Base-by-base conservation (phyloP, 1,140 invertebrate species). In the Anastatus disparis region DNA sequence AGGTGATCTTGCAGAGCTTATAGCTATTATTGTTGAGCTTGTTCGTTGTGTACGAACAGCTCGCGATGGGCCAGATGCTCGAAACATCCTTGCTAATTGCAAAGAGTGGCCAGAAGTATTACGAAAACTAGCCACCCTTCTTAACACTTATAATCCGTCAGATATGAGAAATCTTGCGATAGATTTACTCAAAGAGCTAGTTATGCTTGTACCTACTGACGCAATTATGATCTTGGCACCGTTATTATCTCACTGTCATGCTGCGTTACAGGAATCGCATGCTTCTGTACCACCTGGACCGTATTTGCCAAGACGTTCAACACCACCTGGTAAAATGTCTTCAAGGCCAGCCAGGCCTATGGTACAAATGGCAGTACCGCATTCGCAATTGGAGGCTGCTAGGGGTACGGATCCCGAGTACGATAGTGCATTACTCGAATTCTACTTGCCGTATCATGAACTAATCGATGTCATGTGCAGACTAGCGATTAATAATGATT, bases 141-240 rank as follows among this genome's bases (percentile, higher is more conserved):
- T 97, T 1, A 97, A 97, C 82, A 93, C 95, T 6, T 97, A 95
- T 78, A 95, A 95, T 79, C 92, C 94, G n/a, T 89, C 92, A 1
- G 93, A 97, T 71, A 90, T 97, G 76, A 87, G 95, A 70, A 90
- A 90, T 58, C 88, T 93, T 62, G 91, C 93, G 29, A 90, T 96
- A 75, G 94, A 95, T 76, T 89, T 96, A 26, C 87, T 97, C 17
- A 93, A 94, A 74, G 94, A 97, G 82, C 87, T 97, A 76, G 89
- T 96, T 2, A 87, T 95, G 76, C 89, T 95, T 46, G 91, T 94
- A 74, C 94, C 94, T 48, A 89, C 89, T 35, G 95, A 96, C 78
- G 91, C 92, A 61, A 90, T 95, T 58, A 89, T 91, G 69, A 92
- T 94, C 40, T 85, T 97, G 70, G 93, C 94, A 3, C 94, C 95